phyloP scores from a whole-genome alignment of 2,797 vertebrate species.

The Propithecus perrieri region DNA sequence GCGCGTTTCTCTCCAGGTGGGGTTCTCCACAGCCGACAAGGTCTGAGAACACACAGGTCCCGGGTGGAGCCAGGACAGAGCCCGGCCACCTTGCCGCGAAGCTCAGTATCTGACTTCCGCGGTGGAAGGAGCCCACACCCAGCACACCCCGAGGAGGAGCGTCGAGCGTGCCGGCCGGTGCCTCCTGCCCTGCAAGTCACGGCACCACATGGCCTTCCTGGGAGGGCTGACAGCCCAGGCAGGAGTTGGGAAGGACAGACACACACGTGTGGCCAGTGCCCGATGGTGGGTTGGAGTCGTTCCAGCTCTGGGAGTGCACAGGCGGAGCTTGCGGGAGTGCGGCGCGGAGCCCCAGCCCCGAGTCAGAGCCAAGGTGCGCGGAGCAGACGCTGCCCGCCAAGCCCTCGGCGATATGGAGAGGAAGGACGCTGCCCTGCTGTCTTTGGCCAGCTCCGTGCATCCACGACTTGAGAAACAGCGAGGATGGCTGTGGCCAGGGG shows the following conservation, averaged over 20 bases:
- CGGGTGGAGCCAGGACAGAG: background rate
- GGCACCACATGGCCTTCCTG: background rate
- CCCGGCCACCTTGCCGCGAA: no score
- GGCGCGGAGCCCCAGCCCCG: fast-evolving
- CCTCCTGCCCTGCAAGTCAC: background rate
- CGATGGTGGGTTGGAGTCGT: fast-evolving
- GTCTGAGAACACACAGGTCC: background rate
- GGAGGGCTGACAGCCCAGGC: no score
- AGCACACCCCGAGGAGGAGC: fast-evolving
- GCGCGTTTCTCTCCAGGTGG: fast-evolving
- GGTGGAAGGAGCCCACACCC: fast-evolving
- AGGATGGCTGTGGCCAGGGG: background rate
- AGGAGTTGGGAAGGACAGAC: background rate
- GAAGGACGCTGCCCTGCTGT: fast-evolving
- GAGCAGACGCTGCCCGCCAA: fast-evolving
- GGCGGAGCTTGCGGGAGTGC: background rate
- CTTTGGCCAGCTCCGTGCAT: fast-evolving
- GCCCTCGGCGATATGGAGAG: fast-evolving
- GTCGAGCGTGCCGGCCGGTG: fast-evolving
- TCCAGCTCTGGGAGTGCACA: background rate
- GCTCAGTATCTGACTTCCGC: fast-evolving
- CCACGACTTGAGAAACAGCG: no score
- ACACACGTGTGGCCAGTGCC: fast-evolving
- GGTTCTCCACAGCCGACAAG: background rate
- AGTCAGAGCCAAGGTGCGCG: fast-evolving